Evolutionary conservation across 1,140 invertebrate species (phyloP).

Genomic region (Mercenaria mercenaria): DNA sequence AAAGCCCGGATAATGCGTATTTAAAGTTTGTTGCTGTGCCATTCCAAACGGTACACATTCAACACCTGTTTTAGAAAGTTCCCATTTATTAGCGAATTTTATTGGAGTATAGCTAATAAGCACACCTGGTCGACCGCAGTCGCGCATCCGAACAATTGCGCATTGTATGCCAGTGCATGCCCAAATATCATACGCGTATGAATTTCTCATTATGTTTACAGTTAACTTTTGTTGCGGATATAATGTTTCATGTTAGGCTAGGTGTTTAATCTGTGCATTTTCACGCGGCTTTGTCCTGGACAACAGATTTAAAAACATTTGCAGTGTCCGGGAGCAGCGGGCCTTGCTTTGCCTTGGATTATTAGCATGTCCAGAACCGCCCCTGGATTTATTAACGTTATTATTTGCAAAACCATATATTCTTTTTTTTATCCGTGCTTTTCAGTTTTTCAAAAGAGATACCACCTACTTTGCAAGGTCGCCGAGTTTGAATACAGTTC

Average conservation of each 20-base stretch:
- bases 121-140: background rate
- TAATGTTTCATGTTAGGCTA: background rate
- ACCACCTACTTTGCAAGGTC: background rate
- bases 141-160: slow-evolving; percentile 41
- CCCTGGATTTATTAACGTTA: background rate
- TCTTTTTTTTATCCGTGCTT: too few relatives aligned
- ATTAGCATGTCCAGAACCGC: background rate
- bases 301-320: background rate
- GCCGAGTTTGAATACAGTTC: background rate
- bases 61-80: slow-evolving; percentile 5
- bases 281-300: background rate
- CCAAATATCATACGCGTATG: slow-evolving; percentile 1
- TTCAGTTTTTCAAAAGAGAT: too few relatives aligned
- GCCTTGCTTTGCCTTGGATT: background rate
- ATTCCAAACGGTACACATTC: background rate
- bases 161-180: background rate
- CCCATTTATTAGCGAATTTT: slow-evolving; percentile 1
- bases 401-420: too few relatives aligned
- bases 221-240: background rate
- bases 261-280: background rate
- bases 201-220: slow-evolving; percentile 24
- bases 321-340: background rate
- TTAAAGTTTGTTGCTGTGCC: background rate
- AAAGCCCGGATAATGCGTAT: background rate
- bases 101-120: slow-evolving; percentile 4